phyloP scores from a whole-genome alignment of 2,797 vertebrate genomes.

The Gadopsis marmoratus region DNA sequence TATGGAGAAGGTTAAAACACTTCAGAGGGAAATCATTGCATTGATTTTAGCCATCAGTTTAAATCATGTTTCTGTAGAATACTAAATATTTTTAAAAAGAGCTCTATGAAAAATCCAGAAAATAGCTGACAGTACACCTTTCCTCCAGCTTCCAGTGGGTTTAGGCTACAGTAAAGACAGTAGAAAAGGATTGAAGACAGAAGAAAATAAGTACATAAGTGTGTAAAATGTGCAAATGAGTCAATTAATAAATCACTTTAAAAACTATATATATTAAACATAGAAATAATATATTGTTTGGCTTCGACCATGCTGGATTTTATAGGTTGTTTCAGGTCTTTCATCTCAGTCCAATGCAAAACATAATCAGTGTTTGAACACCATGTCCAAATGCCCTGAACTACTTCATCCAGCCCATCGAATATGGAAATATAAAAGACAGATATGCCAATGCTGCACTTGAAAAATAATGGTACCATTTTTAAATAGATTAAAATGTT shows the following conservation, averaged over 20 bases:
- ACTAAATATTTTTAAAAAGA: constrained; percentile 40
- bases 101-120: constrained; percentile 44
- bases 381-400: constrained; percentile 15
- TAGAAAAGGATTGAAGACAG: too few species aligned
- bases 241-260: constrained; percentile 5
- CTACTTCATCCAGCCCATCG: constrained; percentile 1
- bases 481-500: background rate
- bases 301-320: constrained; percentile 13
- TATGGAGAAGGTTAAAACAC: constrained; percentile 12
- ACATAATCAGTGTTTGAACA: constrained; percentile 35
- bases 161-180: background rate
- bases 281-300: constrained; percentile 29
- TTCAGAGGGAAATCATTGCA: constrained; percentile 25
- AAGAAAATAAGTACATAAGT: background rate
- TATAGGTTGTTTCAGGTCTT: constrained; percentile 15
- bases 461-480: background rate
- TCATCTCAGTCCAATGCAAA: constrained; percentile 43
- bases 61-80: constrained; percentile 44
- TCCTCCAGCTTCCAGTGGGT: constrained; percentile 6
- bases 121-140: constrained; percentile 1
- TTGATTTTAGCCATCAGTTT: constrained; percentile 56
- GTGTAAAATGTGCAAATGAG: constrained; percentile 14
- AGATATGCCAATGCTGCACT: background rate
- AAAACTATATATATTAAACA: constrained; percentile 39
- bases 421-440: constrained; percentile 18